Base-by-base conservation (phyloP, 2,888 invertebrate species). In the Strigamia maritima region DNA sequence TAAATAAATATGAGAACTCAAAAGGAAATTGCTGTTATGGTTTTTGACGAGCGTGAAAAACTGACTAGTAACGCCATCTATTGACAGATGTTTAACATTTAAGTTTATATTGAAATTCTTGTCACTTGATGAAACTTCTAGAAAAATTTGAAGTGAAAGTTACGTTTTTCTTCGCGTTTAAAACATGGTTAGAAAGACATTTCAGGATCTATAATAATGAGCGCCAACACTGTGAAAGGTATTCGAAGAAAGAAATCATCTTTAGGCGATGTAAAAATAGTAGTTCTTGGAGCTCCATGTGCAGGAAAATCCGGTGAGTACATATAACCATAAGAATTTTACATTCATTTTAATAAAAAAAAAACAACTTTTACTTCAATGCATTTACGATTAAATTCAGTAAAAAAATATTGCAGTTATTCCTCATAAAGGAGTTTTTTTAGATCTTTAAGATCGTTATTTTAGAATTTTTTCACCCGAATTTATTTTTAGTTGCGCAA, bases 291-390 rank as follows among this genome's bases (percentile, higher is more conserved):
- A 79, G 94, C 94, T 80, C 93, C 94, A 19, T 92, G 93, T 81
- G 95, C 96, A 82, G 95, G 95, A 81, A 96, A 96, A 89, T 95
- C 94, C 87, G 96, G 96, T 95, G 89, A 88, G 84, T 82, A 19
- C n/a, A 6, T 65, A 22, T 16, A 31, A 79, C 12, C 2, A 26
- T 4, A 14, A 14, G n/a, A n/a, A 49, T n/a, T 49, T 49, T 49
- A 49, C 14, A 31, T 31, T 31, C 2, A 31, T 40, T 40, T 40
- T 19, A 80, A 44, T n/a, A n/a, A n/a, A n/a, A n/a, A n/a, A n/a
- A n/a, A 31, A n/a, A 24, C n/a, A 19, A 26, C 26, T 70, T n/a
- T 10, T 10, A 8, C n/a, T n/a, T n/a, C n/a, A n/a, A n/a, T n/a
- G n/a, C n/a, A n/a, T n/a, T n/a, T n/a, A n/a, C n/a, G n/a, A n/a